These are phyloP conservation scores for Pandion haliaetus DNA, from an alignment of 2,113 vertebrate genomes.

Conservation along the genomic window DNA sequence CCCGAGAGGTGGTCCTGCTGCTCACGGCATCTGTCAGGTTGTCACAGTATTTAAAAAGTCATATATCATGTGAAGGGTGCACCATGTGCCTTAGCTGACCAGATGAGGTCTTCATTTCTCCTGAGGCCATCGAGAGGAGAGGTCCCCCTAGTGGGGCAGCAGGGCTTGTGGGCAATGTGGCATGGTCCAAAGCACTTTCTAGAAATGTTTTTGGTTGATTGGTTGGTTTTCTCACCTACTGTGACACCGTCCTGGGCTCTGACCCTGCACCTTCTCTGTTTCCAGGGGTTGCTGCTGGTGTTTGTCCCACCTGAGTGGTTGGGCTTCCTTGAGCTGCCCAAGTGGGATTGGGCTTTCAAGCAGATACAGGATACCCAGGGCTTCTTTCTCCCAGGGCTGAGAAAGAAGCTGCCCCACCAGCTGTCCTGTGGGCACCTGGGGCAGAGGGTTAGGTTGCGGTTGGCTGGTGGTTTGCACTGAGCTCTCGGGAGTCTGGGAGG, in stretches of 20 bases:
- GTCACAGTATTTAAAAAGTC: background rate
- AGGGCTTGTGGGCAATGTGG: background rate
- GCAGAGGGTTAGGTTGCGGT: background rate
- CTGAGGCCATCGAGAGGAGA: too few relatives aligned
- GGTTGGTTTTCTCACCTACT: background rate
- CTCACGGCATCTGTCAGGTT: background rate
- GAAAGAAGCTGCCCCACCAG: background rate
- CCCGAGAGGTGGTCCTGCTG: background rate
- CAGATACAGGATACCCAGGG: background rate
- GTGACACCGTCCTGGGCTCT: background rate
- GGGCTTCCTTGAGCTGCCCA: background rate
- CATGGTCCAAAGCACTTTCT: background rate
- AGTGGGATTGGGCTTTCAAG: background rate
- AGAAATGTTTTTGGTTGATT: background rate
- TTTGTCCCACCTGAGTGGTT: background rate
- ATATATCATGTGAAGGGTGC: background rate
- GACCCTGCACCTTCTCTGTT: background rate
- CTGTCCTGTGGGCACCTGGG: accelerated
- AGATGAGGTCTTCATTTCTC: background rate
- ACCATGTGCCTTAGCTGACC: background rate
- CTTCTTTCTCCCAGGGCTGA: background rate
- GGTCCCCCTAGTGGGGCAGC: accelerated
- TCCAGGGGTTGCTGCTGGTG: background rate
- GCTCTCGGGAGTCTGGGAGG: accelerated
- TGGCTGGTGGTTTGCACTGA: background rate